phyloP scores from a whole-genome alignment of 35 echinoderm and acorn worm genomes.

The Hemicentrotus pulcherrimus region DNA sequence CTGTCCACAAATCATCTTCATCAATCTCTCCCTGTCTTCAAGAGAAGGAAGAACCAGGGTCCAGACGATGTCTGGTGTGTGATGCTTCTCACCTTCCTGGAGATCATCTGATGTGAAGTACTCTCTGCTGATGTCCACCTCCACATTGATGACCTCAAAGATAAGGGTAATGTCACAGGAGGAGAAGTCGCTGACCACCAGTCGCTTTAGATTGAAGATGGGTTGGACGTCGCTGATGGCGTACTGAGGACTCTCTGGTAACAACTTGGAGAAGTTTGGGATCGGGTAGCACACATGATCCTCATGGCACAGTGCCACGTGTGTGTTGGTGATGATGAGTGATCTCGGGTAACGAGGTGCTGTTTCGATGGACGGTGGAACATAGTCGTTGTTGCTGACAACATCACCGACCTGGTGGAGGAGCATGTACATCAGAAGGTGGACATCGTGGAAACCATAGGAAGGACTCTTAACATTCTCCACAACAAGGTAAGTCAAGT shows the following conservation, averaged over 20 bases:
- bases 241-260: slow-evolving; percentile 84
- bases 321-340: slow-evolving; percentile 81
- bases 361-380: slow-evolving; percentile 19
- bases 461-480: slow-evolving; percentile 60
- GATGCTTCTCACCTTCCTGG: slow-evolving; percentile 49
- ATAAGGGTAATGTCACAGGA: slow-evolving; percentile 77
- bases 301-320: slow-evolving; percentile 76
- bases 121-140: slow-evolving; percentile 89
- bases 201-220: slow-evolving; percentile 62
- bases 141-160: slow-evolving; percentile 91
- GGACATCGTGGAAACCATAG: slow-evolving; percentile 58
- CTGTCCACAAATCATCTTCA: slow-evolving; percentile 82
- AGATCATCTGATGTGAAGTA: slow-evolving; percentile 69
- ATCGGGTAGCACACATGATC: slow-evolving; percentile 97
- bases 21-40: slow-evolving; percentile 86
- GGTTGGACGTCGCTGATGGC: slow-evolving; percentile 63
- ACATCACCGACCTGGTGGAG: slow-evolving; percentile 50
- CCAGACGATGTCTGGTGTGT: slow-evolving; percentile 80
- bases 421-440: slow-evolving; percentile 76
- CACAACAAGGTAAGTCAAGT: slow-evolving; percentile 82
- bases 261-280: slow-evolving; percentile 75
- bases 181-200: slow-evolving; percentile 83
- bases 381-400: slow-evolving; percentile 29
- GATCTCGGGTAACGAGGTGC: slow-evolving; percentile 51
- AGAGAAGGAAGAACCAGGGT: slow-evolving; percentile 74